Percentiles rank a stretch among this genome's conserved stretches.
These are phyloP conservation scores for Eueides isabella DNA, from an alignment of 1,140 invertebrate genomes.

Conservation along the genomic window DNA sequence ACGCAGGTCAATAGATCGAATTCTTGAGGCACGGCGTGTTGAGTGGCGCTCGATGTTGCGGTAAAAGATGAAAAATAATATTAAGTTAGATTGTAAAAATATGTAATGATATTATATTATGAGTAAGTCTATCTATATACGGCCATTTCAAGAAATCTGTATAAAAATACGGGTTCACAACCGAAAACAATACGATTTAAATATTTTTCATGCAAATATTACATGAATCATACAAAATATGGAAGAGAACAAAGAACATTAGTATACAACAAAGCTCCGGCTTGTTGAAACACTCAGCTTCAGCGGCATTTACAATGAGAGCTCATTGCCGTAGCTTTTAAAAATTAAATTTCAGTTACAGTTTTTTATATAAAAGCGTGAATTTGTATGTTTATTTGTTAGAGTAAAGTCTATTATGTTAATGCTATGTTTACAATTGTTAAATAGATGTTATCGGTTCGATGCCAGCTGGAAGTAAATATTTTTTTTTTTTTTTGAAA, in stretches of 20 bases:
- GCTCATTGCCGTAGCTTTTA: not conserved
- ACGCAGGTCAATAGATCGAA: no score
- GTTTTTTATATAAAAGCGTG: not conserved
- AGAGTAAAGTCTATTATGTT: not conserved
- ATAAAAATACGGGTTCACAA: not conserved
- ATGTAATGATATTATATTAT: no score
- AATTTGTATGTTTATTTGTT: slow-evolving; percentile 2
- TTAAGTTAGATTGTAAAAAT: no score
- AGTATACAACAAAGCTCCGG: not conserved
- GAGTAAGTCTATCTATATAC: no score
- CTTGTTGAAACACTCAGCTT: slow-evolving; percentile 3
- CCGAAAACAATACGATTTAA: not conserved
- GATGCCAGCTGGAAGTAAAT: no score
- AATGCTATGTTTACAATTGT: not conserved
- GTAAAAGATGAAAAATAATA: no score
- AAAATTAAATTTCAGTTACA: slow-evolving; percentile 6
- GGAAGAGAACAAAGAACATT: slow-evolving; percentile 5
- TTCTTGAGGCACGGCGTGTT: no score
- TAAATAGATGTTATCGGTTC: no score
- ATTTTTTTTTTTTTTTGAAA: no score
- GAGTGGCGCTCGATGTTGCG: no score
- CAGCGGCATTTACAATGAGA: slow-evolving; percentile 3
- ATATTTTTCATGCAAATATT: slow-evolving; percentile 2
- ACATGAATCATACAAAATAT: slow-evolving; percentile 6
- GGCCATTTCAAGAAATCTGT: no score